These are phyloP conservation scores for Dreissena polymorpha DNA, from an alignment of 1,140 invertebrate species.

Conservation along the genomic window DNA sequence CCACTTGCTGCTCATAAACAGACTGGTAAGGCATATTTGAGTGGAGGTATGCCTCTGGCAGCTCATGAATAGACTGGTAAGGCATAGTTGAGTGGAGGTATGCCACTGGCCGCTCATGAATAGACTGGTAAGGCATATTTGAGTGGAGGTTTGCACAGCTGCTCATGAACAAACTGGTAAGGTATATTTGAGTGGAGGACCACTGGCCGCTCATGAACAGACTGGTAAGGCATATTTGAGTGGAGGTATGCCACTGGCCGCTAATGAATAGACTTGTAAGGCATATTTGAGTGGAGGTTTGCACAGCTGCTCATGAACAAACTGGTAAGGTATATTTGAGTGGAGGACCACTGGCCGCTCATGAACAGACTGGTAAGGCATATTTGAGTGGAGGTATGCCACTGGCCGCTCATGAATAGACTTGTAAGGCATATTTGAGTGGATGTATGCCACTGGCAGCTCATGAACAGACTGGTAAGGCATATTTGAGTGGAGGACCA, in stretches of 20 bases:
- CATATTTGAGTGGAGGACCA: no score
- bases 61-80: slow-evolving; percentile 96
- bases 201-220: slow-evolving; percentile 98
- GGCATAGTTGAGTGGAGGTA: no score
- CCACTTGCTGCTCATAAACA: slow-evolving; percentile 98
- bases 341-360: slow-evolving; percentile 97
- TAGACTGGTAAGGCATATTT: slow-evolving; percentile 86
- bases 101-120: slow-evolving; percentile 97
- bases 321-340: slow-evolving; percentile 83
- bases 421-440: slow-evolving; percentile 81
- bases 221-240: slow-evolving; percentile 83
- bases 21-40: slow-evolving; percentile 83
- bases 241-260: no score
- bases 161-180: slow-evolving; percentile 96
- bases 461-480: slow-evolving; percentile 94
- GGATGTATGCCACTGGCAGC: slow-evolving; percentile 97
- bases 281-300: slow-evolving; percentile 84
- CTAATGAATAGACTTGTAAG: slow-evolving; percentile 95
- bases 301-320: slow-evolving; percentile 99
- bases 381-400: no score
- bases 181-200: no score
- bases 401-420: slow-evolving; percentile 98
- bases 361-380: slow-evolving; percentile 92
- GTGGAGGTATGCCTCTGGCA: no score
- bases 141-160: slow-evolving; percentile 97